Evolutionary conservation across 2,113 vertebrate genomes (phyloP).

Genomic region (Albula glossodonta): DNA sequence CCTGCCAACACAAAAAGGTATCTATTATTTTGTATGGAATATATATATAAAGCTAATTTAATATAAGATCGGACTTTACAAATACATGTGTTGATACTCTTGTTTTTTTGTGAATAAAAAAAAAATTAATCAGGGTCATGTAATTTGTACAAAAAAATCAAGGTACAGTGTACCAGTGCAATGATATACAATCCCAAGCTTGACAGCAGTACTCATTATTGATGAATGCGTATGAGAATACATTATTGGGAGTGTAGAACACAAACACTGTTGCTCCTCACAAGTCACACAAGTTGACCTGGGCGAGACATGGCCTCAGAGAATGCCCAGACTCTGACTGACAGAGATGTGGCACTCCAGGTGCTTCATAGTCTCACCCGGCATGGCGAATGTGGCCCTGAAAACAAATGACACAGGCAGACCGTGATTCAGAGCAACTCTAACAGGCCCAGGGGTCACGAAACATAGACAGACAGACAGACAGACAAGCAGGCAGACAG

Average conservation of each 20-base stretch:
- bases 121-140: slow-evolving; percentile 51
- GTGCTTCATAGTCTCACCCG: neutral
- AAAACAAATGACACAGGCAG: neutral
- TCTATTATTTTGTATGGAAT: slow-evolving; percentile 49
- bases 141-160: slow-evolving; percentile 3
- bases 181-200: neutral
- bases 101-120: slow-evolving; percentile 57
- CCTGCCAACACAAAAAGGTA: slow-evolving; percentile 29
- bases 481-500: neutral
- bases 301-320: neutral
- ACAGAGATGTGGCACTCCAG: neutral
- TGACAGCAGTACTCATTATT: neutral
- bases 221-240: neutral
- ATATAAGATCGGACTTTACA: slow-evolving; percentile 50
- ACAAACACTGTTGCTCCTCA: neutral
- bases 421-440: neutral
- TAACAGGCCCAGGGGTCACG: neutral
- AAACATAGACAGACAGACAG: neutral
- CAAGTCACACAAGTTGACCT: neutral
- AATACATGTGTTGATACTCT: slow-evolving; percentile 45
- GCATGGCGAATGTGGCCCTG: neutral
- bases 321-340: neutral
- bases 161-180: neutral
- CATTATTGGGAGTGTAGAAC: neutral
- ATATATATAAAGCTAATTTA: slow-evolving; percentile 56